Evolutionary conservation across 2,113 vertebrate species (phyloP), one percentile per base, ranked within the genome.

Genomic region (Formicarius rufipectus): DNA sequence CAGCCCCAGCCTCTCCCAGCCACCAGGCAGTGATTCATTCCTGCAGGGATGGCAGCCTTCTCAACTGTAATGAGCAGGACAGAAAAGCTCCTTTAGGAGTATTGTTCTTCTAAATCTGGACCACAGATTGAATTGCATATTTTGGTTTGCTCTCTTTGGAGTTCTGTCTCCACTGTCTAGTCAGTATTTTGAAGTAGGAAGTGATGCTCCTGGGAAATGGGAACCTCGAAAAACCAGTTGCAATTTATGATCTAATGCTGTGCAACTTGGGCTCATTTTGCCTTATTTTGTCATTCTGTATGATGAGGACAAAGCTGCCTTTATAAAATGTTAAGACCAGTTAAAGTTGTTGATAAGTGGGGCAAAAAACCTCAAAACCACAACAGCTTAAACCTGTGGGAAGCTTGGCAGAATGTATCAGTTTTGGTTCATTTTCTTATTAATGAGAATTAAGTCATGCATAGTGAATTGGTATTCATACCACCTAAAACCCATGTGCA

Each of bases 21-120:
- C n/a, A n/a, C n/a, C n/a, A n/a, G n/a, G 64, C 44, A 39, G 42
- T 87, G 80, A 82, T 83, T 90, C 87, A 94, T 93, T 91, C 56
- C 23, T 67, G 75, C 11, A 22, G 37, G 40, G 6, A 53, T 79
- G 53, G 45, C 77, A 86, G 7, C 72, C n/a, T 53, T 56, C 75
- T 80, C 60, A 83, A 59, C 59, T 90, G 5, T 47, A 88, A 75
- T 50, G 50, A 96, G 22, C 44, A 9, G 33, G 15, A 3, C 3
- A 21, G 67, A 84, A 58, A 31, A 44, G 4, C 30, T 31, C 55
- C 28, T 66, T 56, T 79, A 39, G 63, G 66, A 53, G 87, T 59
- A 52, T 73, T 66, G 19, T 69, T 84, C 60, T 67, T 75, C 42
- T 88, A 62, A 92, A 80, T 78, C 44, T 39, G 37, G 73, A 37